Evolutionary conservation across 30 jellyfish, hydroid and myxozoan species (phyloP).

Genomic region (Clytia hemisphaerica): DNA sequence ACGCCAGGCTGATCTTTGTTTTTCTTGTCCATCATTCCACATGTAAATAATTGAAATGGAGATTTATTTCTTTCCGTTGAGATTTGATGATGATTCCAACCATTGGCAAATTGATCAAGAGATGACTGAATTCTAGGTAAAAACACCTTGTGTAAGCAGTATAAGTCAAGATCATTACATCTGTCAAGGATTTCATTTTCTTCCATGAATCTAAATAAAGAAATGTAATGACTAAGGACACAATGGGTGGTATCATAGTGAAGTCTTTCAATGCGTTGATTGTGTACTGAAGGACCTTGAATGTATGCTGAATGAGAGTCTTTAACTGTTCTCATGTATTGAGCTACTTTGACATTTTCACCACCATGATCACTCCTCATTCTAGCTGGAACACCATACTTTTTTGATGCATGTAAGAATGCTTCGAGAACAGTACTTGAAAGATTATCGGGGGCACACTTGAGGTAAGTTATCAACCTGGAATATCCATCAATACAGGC

Average conservation of each 20-base stretch:
- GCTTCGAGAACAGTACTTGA: too few relatives aligned
- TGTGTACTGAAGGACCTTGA: too few relatives aligned
- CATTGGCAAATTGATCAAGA: background rate
- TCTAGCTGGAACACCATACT: too few relatives aligned
- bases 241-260: slow-evolving; percentile 5
- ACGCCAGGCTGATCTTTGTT: slow-evolving; percentile 7
- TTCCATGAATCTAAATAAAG: background rate
- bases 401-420: too few relatives aligned
- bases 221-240: background rate
- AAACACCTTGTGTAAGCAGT: background rate
- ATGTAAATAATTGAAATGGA: slow-evolving; percentile 11
- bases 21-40: slow-evolving; percentile 1
- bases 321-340: too few relatives aligned
- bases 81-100: slow-evolving; percentile 5
- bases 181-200: slow-evolving; percentile 5
- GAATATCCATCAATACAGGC: too few relatives aligned
- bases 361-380: too few relatives aligned
- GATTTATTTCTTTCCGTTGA: slow-evolving; percentile 9
- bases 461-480: too few relatives aligned
- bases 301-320: too few relatives aligned
- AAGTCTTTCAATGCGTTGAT: slow-evolving; percentile 9
- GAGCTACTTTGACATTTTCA: too few relatives aligned
- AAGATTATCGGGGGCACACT: too few relatives aligned
- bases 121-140: background rate
- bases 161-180: background rate